Conservation (phyloP, 1,140 invertebrate species). For the Laodelphax striatellus region DNA sequence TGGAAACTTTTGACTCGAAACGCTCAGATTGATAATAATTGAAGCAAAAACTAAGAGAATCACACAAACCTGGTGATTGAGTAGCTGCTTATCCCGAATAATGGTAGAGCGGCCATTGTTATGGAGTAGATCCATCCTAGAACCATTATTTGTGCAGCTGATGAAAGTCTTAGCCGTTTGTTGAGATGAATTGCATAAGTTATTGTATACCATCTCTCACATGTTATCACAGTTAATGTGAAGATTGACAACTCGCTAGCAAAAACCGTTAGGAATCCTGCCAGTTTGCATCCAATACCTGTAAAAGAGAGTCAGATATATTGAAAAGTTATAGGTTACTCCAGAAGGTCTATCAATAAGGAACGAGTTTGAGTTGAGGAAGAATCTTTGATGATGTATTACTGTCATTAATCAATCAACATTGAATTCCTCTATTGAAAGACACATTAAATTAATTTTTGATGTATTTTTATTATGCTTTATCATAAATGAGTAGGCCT, state of each 20-base stretch:
- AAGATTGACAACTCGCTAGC: conserved; percentile 77
- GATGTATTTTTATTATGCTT: too few species aligned
- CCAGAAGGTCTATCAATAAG: neutral
- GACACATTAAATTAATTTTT: too few species aligned
- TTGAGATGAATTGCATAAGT: conserved; percentile 72
- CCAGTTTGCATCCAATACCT: conserved; percentile 65
- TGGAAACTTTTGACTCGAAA: too few species aligned
- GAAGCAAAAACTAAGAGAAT: too few species aligned
- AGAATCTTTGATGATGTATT: neutral
- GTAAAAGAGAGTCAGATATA: neutral
- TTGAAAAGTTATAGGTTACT: neutral
- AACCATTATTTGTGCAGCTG: conserved; percentile 54
- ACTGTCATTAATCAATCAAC: too few species aligned
- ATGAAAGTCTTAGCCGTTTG: conserved; percentile 49
- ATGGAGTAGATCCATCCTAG: conserved; percentile 64
- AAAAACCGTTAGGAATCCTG: conserved; percentile 80
- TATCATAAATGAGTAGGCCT: too few species aligned
- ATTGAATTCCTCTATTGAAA: too few species aligned
- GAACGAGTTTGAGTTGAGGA: neutral
- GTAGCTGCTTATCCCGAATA: conserved; percentile 70
- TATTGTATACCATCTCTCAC: conserved; percentile 81
- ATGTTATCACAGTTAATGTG: conserved; percentile 74
- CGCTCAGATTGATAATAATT: too few species aligned
- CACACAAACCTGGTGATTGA: conserved; percentile 51
- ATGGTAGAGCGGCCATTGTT: conserved; percentile 58